phyloP scores from a whole-genome alignment of 2,113 vertebrate species.

The Porphyrio hochstetteri region DNA sequence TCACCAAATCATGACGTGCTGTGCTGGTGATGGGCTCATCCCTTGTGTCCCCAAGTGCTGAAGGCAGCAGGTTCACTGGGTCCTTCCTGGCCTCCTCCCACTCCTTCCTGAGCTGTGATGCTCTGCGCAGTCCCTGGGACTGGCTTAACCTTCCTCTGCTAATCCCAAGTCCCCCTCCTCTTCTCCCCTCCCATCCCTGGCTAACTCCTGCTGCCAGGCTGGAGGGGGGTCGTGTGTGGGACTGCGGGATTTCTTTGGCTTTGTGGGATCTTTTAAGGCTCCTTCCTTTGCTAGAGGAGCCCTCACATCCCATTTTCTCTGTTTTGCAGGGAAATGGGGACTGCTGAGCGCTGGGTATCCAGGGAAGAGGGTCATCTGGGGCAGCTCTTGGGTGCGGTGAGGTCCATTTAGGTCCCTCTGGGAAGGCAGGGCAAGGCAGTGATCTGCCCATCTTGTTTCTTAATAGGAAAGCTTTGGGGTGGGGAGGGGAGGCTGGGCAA shows the following conservation, averaged over 20 bases:
- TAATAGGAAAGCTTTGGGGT: neutral
- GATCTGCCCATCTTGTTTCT: neutral
- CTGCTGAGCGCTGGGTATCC: neutral
- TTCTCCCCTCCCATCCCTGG: neutral
- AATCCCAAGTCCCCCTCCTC: neutral
- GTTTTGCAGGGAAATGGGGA: neutral
- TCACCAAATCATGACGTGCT: fast-evolving
- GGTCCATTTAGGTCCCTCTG: neutral
- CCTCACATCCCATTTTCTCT: neutral
- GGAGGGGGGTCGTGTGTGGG: fast-evolving
- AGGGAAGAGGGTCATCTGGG: neutral
- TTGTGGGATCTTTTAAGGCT: neutral
- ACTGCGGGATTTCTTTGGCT: neutral
- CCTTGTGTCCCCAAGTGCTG: fast-evolving
- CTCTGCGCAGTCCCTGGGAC: neutral
- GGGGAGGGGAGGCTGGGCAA: neutral
- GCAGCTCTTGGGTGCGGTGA: fast-evolving
- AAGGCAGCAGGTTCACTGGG: neutral
- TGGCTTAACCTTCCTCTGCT: neutral
- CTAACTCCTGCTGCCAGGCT: neutral
- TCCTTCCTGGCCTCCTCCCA: neutral
- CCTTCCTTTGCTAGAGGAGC: neutral
- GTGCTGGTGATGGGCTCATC: neutral
- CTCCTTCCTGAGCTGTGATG: neutral
- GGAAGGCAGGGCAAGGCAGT: too few relatives aligned